A percentile compares a stretch with the other conserved stretches of the same genome.
Conservation (phyloP, 2,113 vertebrate species). For the Cercocebus atys region DNA sequence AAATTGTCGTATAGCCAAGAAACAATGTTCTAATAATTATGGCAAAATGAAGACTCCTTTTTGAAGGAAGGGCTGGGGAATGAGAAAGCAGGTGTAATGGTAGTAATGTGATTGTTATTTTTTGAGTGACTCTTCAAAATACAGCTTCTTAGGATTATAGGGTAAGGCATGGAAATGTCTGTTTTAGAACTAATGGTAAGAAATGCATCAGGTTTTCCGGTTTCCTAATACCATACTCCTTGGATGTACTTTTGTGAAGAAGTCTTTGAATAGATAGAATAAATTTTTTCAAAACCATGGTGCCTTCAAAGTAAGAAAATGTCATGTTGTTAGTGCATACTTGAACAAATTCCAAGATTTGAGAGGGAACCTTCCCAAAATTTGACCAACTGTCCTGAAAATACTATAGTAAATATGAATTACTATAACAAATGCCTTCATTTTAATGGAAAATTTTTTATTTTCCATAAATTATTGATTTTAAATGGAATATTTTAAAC, state of each 20-base stretch:
- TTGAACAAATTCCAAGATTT: background rate
- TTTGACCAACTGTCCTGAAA: background rate
- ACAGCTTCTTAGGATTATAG: background rate
- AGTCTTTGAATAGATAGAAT: background rate
- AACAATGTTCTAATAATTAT: background rate
- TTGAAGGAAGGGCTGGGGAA: background rate
- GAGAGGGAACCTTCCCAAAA: background rate
- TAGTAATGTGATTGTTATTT: background rate
- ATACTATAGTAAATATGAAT: background rate
- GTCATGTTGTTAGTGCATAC: background rate
- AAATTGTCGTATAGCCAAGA: background rate
- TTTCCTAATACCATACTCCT: background rate
- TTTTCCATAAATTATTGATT: too few relatives aligned
- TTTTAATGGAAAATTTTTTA: background rate
- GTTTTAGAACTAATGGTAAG: background rate
- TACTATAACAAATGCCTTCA: background rate
- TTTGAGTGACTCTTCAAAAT: background rate
- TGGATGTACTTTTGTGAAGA: background rate
- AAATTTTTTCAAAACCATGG: background rate
- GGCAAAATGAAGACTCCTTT: background rate
- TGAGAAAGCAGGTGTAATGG: background rate
- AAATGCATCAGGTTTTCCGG: background rate
- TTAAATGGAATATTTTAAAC: too few relatives aligned
- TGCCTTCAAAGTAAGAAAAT: background rate
- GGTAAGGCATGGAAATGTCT: background rate